Percentiles rank a stretch among this genome's conserved stretches.
Conservation (phyloP, 1,140 invertebrate species). For the Euschistus heros region DNA sequence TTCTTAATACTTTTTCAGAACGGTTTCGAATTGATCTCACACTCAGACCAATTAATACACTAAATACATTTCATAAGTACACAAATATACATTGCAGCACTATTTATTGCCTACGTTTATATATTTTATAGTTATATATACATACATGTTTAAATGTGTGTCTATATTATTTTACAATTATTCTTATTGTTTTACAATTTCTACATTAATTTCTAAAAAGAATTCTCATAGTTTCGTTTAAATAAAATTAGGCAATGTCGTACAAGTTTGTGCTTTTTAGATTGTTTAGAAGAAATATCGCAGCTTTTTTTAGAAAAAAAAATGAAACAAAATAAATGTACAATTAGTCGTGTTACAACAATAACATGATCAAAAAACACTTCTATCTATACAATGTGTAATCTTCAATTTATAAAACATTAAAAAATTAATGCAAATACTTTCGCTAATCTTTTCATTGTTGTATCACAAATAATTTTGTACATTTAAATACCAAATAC, state of each 20-base stretch:
- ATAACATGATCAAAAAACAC: not conserved
- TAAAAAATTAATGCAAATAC: not conserved
- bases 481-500: not conserved
- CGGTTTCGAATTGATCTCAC: not conserved
- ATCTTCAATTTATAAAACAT: not conserved
- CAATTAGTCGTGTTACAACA: no score
- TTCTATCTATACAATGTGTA: not conserved
- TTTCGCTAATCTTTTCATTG: not conserved
- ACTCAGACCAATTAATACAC: constrained; percentile 10
- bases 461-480: not conserved
- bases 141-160: constrained; percentile 1
- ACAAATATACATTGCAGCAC: constrained; percentile 13
- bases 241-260: constrained; percentile 8
- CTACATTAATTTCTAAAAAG: not conserved
- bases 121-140: constrained; percentile 3
- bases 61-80: constrained; percentile 15
- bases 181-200: constrained; percentile 9
- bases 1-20: not conserved
- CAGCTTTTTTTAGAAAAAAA: not conserved
- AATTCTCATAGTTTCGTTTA: not conserved
- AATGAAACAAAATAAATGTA: not conserved
- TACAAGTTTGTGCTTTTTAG: constrained; percentile 14
- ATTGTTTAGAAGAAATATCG: constrained; percentile 2
- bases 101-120: constrained; percentile 16
- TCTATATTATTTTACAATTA: constrained; percentile 8